Conservation (phyloP, 2,797 vertebrate species). For the Enteromius mattozi region DNA sequence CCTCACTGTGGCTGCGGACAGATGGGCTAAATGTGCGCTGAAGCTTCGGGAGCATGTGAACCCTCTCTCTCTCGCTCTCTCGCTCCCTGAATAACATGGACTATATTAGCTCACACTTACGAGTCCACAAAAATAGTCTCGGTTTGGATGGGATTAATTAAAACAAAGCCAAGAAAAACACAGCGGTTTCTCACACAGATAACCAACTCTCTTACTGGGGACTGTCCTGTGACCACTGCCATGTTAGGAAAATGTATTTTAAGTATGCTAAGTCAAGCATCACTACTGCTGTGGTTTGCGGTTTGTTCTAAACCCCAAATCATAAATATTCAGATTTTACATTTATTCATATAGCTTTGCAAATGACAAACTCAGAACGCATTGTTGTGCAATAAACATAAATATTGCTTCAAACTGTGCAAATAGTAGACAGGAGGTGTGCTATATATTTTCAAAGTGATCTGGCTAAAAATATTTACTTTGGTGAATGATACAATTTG, state of each 20-base stretch:
- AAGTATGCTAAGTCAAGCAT: background rate
- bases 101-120: slow-evolving; percentile 36
- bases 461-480: background rate
- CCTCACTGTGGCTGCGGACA: slow-evolving; percentile 3
- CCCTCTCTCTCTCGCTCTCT: slow-evolving; percentile 6
- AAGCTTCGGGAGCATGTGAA: slow-evolving; percentile 27
- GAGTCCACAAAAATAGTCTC: slow-evolving; percentile 32
- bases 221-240: slow-evolving; percentile 5
- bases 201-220: slow-evolving; percentile 1
- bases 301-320: background rate
- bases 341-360: background rate
- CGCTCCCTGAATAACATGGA: slow-evolving; percentile 22
- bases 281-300: background rate
- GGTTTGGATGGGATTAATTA: slow-evolving; percentile 35
- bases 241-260: slow-evolving; percentile 14
- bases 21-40: slow-evolving; percentile 26
- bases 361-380: background rate
- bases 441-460: background rate
- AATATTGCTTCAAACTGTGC: background rate
- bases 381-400: background rate
- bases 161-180: slow-evolving; percentile 32
- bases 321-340: background rate
- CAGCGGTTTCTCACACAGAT: background rate
- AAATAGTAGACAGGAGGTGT: background rate
- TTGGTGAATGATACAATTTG: background rate